Base-by-base conservation (phyloP, 1,140 invertebrate genomes). In the Conus betulinus region DNA sequence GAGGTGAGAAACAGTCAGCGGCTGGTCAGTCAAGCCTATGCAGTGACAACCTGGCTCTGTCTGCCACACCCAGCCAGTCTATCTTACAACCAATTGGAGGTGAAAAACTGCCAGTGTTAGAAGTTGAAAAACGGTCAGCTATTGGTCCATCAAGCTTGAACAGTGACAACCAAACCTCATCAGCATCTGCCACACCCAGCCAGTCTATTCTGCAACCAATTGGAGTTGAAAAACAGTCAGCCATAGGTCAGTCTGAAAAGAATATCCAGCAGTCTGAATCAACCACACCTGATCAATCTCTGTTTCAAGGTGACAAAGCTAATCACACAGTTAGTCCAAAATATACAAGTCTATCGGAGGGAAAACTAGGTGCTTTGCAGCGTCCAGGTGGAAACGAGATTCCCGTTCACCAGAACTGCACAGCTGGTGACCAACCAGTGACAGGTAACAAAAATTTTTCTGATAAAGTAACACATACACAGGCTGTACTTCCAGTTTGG, bases 151-250 rank as follows among this genome's bases (percentile, higher is more conserved):
- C 20, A 55, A 57, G 55, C 23, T 25, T 85, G 83, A 63, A 23
- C 60, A 57, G 20, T 85, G 63, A n/a, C 63, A 74, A 85, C 63
- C 67, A 71, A 74, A 27, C 55, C 7, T 71, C 27, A 60, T 85
- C 84, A 51, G 84, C 39, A 25, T 71, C 63, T 53, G 74, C 60
- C 8, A 39, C 51, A 51, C 81, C 67, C 15, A 84, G 79, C 23
- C 87, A 88, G 51, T 88, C 87, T 63, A 51, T 88, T 55, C 87
- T 88, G 3, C 81, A 27, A 17, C 63, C 87, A 2, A 25, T 39
- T 39, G 39, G 25, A 15, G 76, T 6, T 78, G n/a, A 39, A n/a
- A 71, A 20, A 71, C 67, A 71, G 25, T 78, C 76, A 6, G 25
- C 76, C 76, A 7, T 17, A 10, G 76, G 10, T 78, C 8, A 13